phyloP scores from a whole-genome alignment of 1,140 invertebrate genomes.

The Aleiodes sp. region DNA sequence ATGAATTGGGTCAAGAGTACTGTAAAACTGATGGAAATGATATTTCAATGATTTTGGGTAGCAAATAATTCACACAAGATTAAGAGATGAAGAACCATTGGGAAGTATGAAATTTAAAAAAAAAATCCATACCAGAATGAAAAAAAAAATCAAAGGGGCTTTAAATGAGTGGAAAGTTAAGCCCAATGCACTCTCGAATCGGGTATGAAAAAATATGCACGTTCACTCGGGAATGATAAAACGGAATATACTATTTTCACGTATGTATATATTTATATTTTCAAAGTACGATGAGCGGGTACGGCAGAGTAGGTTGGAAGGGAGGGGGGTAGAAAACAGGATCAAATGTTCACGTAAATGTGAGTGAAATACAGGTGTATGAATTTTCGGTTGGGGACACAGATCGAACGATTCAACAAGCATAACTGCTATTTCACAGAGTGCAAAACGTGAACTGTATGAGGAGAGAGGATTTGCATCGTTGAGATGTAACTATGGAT shows the following conservation, averaged over 20 bases:
- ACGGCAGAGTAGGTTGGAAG: not conserved
- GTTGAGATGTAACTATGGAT: not conserved
- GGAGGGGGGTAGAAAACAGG: not conserved
- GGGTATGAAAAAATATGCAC: not conserved
- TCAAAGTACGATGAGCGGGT: not conserved
- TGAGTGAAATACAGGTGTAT: not conserved
- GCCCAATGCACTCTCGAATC: not conserved
- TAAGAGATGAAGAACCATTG: too few relatives aligned
- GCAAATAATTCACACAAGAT: too few relatives aligned
- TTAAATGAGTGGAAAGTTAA: not conserved
- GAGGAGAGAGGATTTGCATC: not conserved
- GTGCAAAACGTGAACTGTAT: too few relatives aligned
- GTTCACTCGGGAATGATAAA: not conserved
- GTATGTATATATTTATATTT: not conserved
- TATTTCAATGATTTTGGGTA: too few relatives aligned
- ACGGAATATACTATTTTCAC: not conserved
- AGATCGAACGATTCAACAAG: not conserved
- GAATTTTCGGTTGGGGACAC: not conserved
- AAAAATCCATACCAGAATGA: not conserved
- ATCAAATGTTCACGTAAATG: not conserved
- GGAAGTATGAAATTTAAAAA: not conserved
- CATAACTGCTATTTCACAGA: not conserved
- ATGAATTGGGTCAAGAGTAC: too few relatives aligned
- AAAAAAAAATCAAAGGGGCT: not conserved
- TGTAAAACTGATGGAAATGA: too few relatives aligned